Conservation (phyloP, 2,797 vertebrate genomes). For the Cuniculus paca region DNA sequence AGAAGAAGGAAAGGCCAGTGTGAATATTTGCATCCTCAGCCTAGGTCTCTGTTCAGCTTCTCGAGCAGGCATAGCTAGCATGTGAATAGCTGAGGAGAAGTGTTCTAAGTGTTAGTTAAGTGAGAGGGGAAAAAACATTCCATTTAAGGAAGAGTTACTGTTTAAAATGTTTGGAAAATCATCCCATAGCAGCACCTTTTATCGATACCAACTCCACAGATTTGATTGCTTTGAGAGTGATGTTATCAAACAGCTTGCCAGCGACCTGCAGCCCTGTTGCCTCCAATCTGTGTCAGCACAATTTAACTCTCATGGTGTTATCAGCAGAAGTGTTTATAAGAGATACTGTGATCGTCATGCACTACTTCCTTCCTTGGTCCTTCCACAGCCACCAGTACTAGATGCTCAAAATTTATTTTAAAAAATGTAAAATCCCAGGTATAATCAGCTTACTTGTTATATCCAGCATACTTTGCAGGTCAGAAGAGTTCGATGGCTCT, state of each 20-base stretch:
- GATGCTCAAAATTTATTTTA: background rate
- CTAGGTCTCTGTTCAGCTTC: background rate
- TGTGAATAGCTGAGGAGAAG: background rate
- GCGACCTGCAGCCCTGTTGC: background rate
- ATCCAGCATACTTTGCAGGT: background rate
- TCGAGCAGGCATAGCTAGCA: background rate
- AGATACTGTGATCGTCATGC: background rate
- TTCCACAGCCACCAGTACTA: background rate
- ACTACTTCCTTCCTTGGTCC: slow-evolving; percentile 36
- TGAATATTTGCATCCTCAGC: background rate
- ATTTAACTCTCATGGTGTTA: slow-evolving; percentile 49
- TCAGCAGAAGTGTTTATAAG: slow-evolving; percentile 38
- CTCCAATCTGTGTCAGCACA: slow-evolving; percentile 10
- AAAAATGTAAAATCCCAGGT: background rate
- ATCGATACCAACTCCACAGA: background rate
- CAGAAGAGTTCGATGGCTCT: background rate
- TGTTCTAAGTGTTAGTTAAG: background rate
- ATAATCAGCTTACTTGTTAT: background rate
- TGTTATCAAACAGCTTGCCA: slow-evolving; percentile 7
- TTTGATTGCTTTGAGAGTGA: slow-evolving; percentile 42
- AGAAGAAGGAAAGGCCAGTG: background rate
- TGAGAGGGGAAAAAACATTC: background rate
- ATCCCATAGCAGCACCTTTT: slow-evolving; percentile 8
- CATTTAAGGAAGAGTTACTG: slow-evolving; percentile 61
- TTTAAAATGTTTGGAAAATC: slow-evolving; percentile 55